Evolutionary conservation across 2,797 vertebrate species (phyloP).

Genomic region (Chelonia mydas): DNA sequence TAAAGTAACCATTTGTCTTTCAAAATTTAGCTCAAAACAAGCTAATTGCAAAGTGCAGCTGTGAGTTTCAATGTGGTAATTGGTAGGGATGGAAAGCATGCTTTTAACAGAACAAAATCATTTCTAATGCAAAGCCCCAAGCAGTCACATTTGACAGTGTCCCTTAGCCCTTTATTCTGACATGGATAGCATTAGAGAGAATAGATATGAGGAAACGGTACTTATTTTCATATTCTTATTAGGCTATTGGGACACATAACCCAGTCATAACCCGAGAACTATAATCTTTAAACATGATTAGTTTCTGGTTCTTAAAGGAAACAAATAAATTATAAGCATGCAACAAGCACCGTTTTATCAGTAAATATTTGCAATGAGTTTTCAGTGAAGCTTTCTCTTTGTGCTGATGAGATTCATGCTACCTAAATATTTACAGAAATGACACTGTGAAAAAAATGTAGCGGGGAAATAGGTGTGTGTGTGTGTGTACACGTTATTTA

Average conservation of each 20-base stretch:
- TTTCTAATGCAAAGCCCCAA: conserved; percentile 65
- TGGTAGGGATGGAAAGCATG: conserved; percentile 64
- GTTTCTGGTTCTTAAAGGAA: conserved; percentile 77
- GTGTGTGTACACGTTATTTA: conserved; percentile 83
- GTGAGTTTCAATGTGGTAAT: conserved; percentile 53
- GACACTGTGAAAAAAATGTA: conserved; percentile 94
- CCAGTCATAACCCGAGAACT: conserved; percentile 76
- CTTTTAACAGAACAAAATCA: conserved; percentile 56
- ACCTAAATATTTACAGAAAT: conserved; percentile 89
- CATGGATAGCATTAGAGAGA: conserved; percentile 71
- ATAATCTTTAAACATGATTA: conserved; percentile 73
- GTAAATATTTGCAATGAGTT: conserved; percentile 78
- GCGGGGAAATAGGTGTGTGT: conserved; percentile 87
- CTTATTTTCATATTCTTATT: conserved; percentile 77
- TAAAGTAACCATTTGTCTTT: conserved; percentile 75
- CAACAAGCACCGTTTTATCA: conserved; percentile 80
- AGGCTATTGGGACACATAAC: conserved; percentile 73
- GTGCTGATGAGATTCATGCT: conserved; percentile 84
- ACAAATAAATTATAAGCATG: conserved; percentile 80
- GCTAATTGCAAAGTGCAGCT: conserved; percentile 64
- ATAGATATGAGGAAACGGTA: conserved; percentile 65
- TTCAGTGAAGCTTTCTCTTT: conserved; percentile 83
- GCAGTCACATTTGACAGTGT: conserved; percentile 71
- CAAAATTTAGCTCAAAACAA: conserved; percentile 73
- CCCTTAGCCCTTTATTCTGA: conserved; percentile 68